Percentiles rank a stretch among this genome's conserved stretches.
Conservation (phyloP, 2,113 vertebrate species). For the Ornithorhynchus anatinus region DNA sequence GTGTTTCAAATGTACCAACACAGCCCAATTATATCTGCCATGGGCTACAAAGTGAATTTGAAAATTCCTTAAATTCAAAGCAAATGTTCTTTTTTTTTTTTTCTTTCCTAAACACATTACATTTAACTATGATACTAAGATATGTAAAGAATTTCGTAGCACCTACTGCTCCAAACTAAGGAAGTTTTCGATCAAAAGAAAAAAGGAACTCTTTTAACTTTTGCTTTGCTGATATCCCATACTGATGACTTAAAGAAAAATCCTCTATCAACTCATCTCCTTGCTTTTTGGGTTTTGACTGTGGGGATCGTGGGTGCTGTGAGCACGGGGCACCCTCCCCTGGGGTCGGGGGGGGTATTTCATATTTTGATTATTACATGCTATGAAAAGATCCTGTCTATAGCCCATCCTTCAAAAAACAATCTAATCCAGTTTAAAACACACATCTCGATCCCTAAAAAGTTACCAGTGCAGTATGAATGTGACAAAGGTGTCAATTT, state of each 20-base stretch:
- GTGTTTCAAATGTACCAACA: slow-evolving; percentile 89
- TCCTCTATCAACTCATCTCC: slow-evolving; percentile 96
- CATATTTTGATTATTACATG: slow-evolving; percentile 91
- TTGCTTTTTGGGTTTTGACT: slow-evolving; percentile 99
- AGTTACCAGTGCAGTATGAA: slow-evolving; percentile 99
- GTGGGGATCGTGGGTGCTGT: slow-evolving; percentile 93
- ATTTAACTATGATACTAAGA: slow-evolving; percentile 99
- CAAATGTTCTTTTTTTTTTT: slow-evolving; percentile 89
- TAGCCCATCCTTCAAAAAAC: slow-evolving; percentile 99
- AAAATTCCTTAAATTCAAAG: slow-evolving; percentile 93
- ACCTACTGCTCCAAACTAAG: slow-evolving; percentile 99
- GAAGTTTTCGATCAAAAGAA: slow-evolving; percentile 92
- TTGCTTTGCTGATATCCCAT: slow-evolving; percentile 94
- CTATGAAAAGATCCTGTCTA: slow-evolving; percentile 99
- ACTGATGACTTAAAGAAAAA: slow-evolving; percentile 98
- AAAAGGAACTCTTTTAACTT: slow-evolving; percentile 81
- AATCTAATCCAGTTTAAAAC: slow-evolving; percentile 97
- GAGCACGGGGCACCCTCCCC: slow-evolving; percentile 90
- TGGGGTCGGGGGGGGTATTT: slow-evolving; percentile 82
- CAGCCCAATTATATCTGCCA: slow-evolving; percentile 83
- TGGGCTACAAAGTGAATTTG: slow-evolving; percentile 84
- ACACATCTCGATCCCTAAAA: slow-evolving; percentile 99
- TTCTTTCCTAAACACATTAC: slow-evolving; percentile 93
- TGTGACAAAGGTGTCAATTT: slow-evolving; percentile 98
- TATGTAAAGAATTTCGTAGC: slow-evolving; percentile 99